These are phyloP conservation scores for Pyrrhosoma nymphula DNA, from an alignment of 2,888 invertebrate species.

Conservation along the genomic window DNA sequence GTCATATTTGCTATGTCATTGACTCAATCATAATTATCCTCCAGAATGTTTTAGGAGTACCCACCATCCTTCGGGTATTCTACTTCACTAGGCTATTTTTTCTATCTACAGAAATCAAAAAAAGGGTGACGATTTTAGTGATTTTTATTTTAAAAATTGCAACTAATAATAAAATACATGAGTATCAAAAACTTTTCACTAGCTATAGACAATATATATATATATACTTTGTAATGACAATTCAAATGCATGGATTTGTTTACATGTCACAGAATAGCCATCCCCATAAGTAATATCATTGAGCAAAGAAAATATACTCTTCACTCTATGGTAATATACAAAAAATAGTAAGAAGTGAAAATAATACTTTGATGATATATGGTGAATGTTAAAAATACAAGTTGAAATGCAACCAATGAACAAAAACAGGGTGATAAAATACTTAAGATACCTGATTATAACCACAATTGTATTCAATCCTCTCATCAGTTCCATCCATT, in stretches of 20 bases:
- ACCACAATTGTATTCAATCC: not conserved
- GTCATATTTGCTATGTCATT: not conserved
- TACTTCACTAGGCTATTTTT: too few relatives aligned
- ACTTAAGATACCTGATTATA: not conserved
- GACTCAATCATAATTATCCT: too few relatives aligned
- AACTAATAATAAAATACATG: constrained; percentile 55
- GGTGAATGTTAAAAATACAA: not conserved
- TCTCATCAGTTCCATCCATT: not conserved
- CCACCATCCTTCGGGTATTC: too few relatives aligned
- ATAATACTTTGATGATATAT: constrained; percentile 3
- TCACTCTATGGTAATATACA: not conserved
- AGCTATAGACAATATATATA: constrained; percentile 35
- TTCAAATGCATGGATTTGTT: constrained; percentile 30
- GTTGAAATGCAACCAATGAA: not conserved
- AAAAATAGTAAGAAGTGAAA: constrained; percentile 13
- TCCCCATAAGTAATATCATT: constrained; percentile 1
- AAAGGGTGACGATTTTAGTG: not conserved
- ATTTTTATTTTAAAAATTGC: constrained; percentile 38
- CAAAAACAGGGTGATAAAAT: constrained; percentile 2
- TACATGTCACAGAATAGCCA: constrained; percentile 40
- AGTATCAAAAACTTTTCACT: constrained; percentile 51
- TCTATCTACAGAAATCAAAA: not conserved
- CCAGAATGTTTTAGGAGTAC: too few relatives aligned
- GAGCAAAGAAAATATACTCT: too few relatives aligned
- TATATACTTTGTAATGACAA: not conserved